Conservation (phyloP, 1,140 invertebrate genomes). For the Anastrepha obliqua region DNA sequence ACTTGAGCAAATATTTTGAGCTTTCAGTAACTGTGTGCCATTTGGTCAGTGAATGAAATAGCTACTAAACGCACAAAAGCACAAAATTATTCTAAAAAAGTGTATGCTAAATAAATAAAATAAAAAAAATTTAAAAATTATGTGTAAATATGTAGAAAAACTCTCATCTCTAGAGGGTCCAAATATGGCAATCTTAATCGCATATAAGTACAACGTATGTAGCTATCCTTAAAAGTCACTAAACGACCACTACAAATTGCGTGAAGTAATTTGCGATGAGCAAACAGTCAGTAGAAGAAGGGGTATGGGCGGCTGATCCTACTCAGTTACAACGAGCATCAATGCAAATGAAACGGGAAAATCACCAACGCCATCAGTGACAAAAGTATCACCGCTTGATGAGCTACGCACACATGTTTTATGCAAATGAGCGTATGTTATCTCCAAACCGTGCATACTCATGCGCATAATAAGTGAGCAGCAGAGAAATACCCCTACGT, state of each 20-base stretch:
- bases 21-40: too few species aligned
- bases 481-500: background rate
- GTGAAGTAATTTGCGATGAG: background rate
- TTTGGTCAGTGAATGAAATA: too few species aligned
- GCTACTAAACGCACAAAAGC: too few species aligned
- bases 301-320: background rate
- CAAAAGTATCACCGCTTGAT: background rate
- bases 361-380: slow-evolving; percentile 8
- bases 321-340: background rate
- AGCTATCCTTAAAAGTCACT: background rate
- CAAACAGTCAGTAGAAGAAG: background rate
- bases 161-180: too few species aligned
- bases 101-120: too few species aligned
- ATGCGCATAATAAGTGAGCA: background rate
- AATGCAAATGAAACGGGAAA: background rate
- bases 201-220: background rate
- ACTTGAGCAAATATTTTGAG: too few species aligned
- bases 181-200: too few species aligned
- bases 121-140: too few species aligned
- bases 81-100: too few species aligned
- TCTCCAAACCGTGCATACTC: background rate
- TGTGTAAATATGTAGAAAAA: too few species aligned
- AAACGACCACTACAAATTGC: background rate
- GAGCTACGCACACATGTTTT: slow-evolving; percentile 19
- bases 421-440: slow-evolving; percentile 7